phyloP scores from a whole-genome alignment of 2,113 vertebrate genomes.

The Sitta europaea region DNA sequence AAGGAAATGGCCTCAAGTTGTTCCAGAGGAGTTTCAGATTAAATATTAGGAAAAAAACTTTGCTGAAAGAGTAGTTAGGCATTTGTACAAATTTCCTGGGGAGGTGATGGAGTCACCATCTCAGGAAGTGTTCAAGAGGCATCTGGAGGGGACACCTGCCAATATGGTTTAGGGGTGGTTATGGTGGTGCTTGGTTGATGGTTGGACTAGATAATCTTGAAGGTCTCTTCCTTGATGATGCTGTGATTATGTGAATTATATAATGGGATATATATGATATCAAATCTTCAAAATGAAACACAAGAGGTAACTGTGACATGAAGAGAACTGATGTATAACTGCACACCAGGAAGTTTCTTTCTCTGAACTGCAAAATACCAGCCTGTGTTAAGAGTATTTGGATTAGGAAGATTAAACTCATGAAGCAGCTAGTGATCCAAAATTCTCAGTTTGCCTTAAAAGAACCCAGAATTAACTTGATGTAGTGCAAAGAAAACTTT shows the following conservation, averaged over 20 bases:
- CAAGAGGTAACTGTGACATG: background rate
- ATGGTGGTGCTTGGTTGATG: background rate
- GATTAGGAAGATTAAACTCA: background rate
- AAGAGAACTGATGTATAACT: background rate
- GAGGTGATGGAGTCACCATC: background rate
- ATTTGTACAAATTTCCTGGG: background rate
- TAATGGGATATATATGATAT: background rate
- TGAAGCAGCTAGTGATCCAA: background rate
- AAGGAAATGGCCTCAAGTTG: background rate
- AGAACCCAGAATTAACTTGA: background rate
- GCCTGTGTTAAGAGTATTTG: background rate
- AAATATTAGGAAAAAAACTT: background rate
- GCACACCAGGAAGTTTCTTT: background rate
- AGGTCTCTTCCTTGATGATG: background rate
- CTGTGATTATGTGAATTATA: background rate
- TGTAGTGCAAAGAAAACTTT: background rate
- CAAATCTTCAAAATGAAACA: background rate
- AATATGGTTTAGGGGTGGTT: background rate
- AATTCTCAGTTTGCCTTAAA: background rate
- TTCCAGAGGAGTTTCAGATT: background rate
- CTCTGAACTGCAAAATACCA: background rate
- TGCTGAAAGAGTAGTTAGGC: accelerated
- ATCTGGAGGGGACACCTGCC: background rate
- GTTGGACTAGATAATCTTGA: background rate
- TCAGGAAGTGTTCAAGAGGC: background rate